Conservation (phyloP, 2,113 vertebrate genomes). For the Phyllopteryx taeniolatus region DNA sequence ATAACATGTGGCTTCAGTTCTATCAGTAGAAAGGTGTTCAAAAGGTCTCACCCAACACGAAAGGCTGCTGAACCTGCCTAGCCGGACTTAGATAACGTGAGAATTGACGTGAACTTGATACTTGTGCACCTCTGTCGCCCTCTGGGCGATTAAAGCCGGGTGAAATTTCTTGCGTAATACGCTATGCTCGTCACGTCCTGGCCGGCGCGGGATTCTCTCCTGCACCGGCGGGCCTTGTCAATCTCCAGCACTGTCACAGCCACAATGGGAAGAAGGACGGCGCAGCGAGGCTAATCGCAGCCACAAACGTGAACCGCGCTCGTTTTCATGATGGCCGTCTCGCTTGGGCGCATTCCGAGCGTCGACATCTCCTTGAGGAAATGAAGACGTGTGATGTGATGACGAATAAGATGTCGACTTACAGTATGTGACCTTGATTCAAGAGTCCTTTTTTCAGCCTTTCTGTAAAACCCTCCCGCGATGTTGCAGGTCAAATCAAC, state of each 20-base stretch:
- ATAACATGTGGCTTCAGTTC: too few relatives aligned
- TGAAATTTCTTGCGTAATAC: slow-evolving; percentile 17
- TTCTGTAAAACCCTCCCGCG: too few relatives aligned
- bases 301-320: not conserved
- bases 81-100: not conserved
- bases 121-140: not conserved
- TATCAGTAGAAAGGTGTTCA: not conserved
- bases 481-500: too few relatives aligned
- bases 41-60: not conserved
- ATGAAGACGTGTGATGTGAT: slow-evolving; percentile 61
- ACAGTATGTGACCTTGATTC: slow-evolving; percentile 27
- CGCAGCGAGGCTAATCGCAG: not conserved
- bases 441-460: too few relatives aligned
- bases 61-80: not conserved
- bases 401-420: slow-evolving; percentile 20
- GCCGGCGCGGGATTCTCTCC: slow-evolving; percentile 15
- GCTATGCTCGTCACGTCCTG: slow-evolving; percentile 23
- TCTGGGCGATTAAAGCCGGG: not conserved
- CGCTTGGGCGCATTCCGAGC: slow-evolving; percentile 48
- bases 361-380: slow-evolving; percentile 31
- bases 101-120: not conserved
- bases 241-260: slow-evolving; percentile 45
- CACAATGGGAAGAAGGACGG: slow-evolving; percentile 37
- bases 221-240: slow-evolving; percentile 27
- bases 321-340: not conserved